Conservation (phyloP, 1,140 invertebrate species). For the Eumaeus atala region DNA sequence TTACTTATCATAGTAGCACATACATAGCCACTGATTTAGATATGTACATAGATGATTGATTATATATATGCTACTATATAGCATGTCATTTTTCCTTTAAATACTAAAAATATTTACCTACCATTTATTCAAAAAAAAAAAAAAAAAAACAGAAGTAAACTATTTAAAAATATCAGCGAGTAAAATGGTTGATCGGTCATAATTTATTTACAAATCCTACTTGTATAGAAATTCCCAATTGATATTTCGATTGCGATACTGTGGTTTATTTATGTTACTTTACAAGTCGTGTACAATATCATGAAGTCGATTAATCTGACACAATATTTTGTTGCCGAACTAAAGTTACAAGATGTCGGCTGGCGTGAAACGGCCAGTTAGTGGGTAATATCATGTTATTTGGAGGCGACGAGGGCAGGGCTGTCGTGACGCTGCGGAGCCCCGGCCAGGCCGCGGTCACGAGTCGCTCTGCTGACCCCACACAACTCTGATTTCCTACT, state of each 20-base stretch:
- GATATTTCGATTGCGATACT: slow-evolving; percentile 10
- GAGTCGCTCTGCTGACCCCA: slow-evolving; percentile 66
- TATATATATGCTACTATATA: too few species aligned
- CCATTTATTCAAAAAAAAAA: too few species aligned
- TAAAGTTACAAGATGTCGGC: slow-evolving; percentile 43
- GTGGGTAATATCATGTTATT: slow-evolving; percentile 71
- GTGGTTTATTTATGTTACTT: slow-evolving; percentile 16
- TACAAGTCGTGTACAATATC: slow-evolving; percentile 30
- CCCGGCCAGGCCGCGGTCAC: slow-evolving; percentile 51
- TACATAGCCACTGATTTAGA: too few species aligned
- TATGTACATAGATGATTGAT: too few species aligned
- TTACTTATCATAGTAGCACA: too few species aligned
- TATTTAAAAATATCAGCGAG: too few species aligned
- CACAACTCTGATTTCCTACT: slow-evolving; percentile 39
- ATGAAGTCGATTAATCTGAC: slow-evolving; percentile 40
- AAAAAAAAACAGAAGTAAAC: too few species aligned
- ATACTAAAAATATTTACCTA: too few species aligned
- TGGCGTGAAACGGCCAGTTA: slow-evolving; percentile 70
- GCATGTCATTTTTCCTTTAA: too few species aligned
- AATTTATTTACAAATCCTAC: not conserved
- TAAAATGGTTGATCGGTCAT: too few species aligned
- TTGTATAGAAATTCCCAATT: slow-evolving; percentile 6
- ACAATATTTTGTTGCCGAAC: slow-evolving; percentile 43
- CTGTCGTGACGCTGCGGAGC: slow-evolving; percentile 36
- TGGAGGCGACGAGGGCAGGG: slow-evolving; percentile 58